Evolutionary conservation across 2,113 vertebrate genomes (phyloP).

Genomic region (Amphiprion percula): DNA sequence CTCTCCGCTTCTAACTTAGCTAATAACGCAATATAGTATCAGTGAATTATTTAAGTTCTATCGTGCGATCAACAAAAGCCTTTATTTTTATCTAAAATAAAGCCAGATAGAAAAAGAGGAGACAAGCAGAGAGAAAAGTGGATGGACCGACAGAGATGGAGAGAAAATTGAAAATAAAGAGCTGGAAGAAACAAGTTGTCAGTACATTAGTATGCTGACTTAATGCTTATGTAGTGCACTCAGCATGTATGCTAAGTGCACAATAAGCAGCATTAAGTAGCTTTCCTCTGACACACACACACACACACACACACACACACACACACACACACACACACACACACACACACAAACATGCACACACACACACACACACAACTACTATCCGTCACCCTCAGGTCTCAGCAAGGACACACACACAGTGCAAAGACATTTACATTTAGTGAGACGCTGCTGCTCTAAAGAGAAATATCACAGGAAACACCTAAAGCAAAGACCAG

Average conservation of each 20-base stretch:
- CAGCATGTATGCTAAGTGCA: constrained; percentile 35
- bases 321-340: not conserved
- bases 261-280: constrained; percentile 34
- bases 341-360: too few relatives aligned
- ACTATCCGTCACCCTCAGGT: not conserved
- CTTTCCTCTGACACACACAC: not conserved
- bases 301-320: not conserved
- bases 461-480: constrained; percentile 24
- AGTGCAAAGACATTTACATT: constrained; percentile 33
- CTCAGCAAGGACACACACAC: constrained; percentile 10
- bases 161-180: constrained; percentile 14
- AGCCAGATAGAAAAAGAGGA: not conserved
- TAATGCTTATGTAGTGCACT: constrained; percentile 32
- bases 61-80: not conserved
- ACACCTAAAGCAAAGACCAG: constrained; percentile 40
- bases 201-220: constrained; percentile 34
- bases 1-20: not conserved
- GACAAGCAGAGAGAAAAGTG: not conserved
- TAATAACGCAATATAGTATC: constrained; percentile 21
- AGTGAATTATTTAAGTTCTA: constrained; percentile 37
- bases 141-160: not conserved
- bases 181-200: constrained; percentile 20
- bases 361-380: not conserved
- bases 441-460: constrained; percentile 12
- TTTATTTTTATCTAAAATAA: not conserved